phyloP scores from a whole-genome alignment of 2,113 vertebrate species.

The Charadrius vociferus region DNA sequence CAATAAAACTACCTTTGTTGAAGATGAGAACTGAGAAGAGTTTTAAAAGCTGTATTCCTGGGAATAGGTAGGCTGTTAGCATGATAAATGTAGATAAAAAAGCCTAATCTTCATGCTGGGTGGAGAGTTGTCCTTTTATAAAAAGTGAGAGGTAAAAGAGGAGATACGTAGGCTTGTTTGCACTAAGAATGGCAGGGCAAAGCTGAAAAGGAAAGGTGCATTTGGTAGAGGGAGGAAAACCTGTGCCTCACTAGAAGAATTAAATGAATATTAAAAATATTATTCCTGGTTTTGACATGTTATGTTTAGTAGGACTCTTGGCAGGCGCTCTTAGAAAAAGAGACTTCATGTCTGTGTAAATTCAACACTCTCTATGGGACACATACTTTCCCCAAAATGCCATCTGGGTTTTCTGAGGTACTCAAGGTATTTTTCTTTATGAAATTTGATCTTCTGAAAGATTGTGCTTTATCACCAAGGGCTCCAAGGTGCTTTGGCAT shows the following conservation, averaged over 20 bases:
- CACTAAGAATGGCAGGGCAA: neutral
- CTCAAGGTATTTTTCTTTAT: neutral
- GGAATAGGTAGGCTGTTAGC: neutral
- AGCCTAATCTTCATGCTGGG: neutral
- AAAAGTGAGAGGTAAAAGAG: neutral
- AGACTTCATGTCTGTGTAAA: neutral
- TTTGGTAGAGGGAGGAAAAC: neutral
- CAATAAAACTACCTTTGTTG: neutral
- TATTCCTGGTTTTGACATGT: neutral
- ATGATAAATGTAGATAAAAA: neutral
- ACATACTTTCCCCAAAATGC: neutral
- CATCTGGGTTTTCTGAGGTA: neutral
- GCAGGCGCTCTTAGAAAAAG: neutral
- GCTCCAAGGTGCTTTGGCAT: neutral
- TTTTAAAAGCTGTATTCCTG: neutral
- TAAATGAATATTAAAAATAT: neutral
- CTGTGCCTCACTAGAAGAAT: neutral
- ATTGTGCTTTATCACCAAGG: neutral
- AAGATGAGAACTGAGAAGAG: neutral
- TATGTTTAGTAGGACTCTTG: neutral
- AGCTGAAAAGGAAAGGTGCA: neutral
- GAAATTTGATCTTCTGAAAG: neutral
- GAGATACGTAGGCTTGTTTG: neutral
- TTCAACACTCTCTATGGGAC: neutral
- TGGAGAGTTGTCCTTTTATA: neutral